phyloP scores from a whole-genome alignment of 2,797 vertebrate genomes.

The Silurus lanzhouensis region DNA sequence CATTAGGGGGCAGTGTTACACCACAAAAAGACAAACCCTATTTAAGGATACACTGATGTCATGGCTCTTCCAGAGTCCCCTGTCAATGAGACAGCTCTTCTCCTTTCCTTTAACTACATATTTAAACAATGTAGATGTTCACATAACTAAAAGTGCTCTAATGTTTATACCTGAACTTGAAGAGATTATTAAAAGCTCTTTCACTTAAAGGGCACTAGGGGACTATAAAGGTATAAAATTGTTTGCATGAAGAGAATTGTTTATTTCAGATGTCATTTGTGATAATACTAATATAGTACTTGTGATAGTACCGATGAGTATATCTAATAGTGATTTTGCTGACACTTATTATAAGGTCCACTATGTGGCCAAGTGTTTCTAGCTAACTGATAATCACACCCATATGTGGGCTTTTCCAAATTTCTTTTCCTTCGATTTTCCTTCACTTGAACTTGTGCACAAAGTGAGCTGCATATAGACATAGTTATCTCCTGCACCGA shows the following conservation, averaged over 20 bases:
- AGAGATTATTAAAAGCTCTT: constrained; percentile 30
- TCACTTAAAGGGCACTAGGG: constrained; percentile 6
- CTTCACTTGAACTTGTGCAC: neutral
- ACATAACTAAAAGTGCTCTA: constrained; percentile 6
- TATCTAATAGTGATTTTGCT: neutral
- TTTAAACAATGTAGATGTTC: constrained; percentile 21
- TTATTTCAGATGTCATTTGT: neutral
- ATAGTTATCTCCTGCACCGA: neutral
- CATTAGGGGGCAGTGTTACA: constrained; percentile 64
- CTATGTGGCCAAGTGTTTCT: neutral
- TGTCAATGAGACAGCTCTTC: neutral
- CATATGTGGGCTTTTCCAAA: neutral
- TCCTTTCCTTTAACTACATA: neutral
- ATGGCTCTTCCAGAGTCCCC: neutral
- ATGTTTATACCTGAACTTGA: constrained; percentile 1
- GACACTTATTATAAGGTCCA: neutral
- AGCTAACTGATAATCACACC: neutral
- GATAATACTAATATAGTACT: no score
- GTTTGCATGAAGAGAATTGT: constrained; percentile 24
- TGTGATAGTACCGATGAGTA: no score
- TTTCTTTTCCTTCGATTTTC: neutral
- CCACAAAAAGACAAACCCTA: neutral
- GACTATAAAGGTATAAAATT: constrained; percentile 18
- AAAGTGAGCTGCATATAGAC: neutral
- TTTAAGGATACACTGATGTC: neutral